phyloP scores from a whole-genome alignment of 2,888 invertebrate species.

The Megaustenia siamemsis region DNA sequence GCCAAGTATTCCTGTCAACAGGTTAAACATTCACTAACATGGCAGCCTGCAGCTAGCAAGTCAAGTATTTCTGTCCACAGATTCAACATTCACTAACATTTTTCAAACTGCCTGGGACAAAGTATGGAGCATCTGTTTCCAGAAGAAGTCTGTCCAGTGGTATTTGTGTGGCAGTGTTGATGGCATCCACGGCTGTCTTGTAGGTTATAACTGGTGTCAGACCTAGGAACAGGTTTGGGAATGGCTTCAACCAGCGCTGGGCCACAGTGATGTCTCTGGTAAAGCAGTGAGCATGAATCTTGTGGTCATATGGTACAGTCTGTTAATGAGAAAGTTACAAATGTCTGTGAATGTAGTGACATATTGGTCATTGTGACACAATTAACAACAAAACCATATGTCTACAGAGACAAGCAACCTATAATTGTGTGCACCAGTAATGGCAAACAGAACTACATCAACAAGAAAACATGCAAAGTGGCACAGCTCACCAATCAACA shows the following conservation, averaged over 20 bases:
- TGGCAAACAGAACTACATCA: neutral
- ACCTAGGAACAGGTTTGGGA: slow-evolving; percentile 80
- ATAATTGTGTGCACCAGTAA: neutral
- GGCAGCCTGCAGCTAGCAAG: too few relatives aligned
- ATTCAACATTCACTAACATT: too few relatives aligned
- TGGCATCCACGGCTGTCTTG: slow-evolving; percentile 66
- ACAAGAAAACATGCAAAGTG: neutral
- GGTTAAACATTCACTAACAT: too few relatives aligned
- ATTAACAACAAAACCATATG: too few relatives aligned
- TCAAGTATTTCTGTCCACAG: too few relatives aligned
- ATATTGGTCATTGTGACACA: neutral
- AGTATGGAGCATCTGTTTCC: slow-evolving; percentile 82
- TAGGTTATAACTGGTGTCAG: slow-evolving; percentile 80
- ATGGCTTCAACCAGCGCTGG: slow-evolving; percentile 78
- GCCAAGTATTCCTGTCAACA: too few relatives aligned
- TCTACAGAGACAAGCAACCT: neutral
- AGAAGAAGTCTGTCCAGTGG: slow-evolving; percentile 80
- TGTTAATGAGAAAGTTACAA: slow-evolving; percentile 43
- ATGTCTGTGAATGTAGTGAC: neutral
- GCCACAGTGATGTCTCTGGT: slow-evolving; percentile 78
- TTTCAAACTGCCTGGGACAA: slow-evolving; percentile 78
- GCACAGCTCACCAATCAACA: too few relatives aligned
- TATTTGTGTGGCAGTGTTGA: slow-evolving; percentile 77
- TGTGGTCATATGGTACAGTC: slow-evolving; percentile 76
- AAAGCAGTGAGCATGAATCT: slow-evolving; percentile 82